Percentiles rank a stretch among this genome's conserved stretches.
phyloP scores from a whole-genome alignment of 2,888 invertebrate genomes.

The Acleris sparsana region DNA sequence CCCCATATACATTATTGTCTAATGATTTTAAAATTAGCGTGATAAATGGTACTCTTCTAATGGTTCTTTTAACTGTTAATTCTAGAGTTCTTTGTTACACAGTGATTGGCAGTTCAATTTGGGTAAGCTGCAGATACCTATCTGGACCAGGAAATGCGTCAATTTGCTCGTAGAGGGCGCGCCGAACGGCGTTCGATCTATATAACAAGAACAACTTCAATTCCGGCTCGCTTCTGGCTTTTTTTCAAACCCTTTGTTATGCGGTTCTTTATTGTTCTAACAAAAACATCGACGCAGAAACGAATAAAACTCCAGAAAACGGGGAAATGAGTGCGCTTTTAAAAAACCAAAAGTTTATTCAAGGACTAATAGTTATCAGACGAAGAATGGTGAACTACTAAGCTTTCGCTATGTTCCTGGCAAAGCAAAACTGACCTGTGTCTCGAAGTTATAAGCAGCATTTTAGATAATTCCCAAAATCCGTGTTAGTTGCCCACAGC shows the following conservation, averaged over 20 bases:
- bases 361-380: background rate
- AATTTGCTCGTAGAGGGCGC: slow-evolving; percentile 45
- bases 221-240: slow-evolving; percentile 6
- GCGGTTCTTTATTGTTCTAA: slow-evolving; percentile 20
- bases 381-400: background rate
- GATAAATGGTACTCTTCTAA: too few relatives aligned
- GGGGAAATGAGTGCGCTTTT: background rate
- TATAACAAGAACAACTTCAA: slow-evolving; percentile 5
- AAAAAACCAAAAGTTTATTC: slow-evolving; percentile 3
- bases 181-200: background rate
- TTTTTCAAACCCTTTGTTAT: slow-evolving; percentile 19
- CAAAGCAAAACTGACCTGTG: background rate
- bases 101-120: slow-evolving; percentile 73
- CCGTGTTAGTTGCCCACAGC: slow-evolving; percentile 53
- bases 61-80: background rate
- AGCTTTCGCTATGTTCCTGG: background rate
- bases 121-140: slow-evolving; percentile 53
- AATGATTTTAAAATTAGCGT: too few relatives aligned
- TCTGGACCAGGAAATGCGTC: slow-evolving; percentile 53
- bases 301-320: slow-evolving; percentile 7
- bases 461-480: background rate
- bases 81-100: slow-evolving; percentile 40
- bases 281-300: background rate
- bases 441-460: background rate
- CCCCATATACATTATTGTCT: too few relatives aligned